Evolutionary conservation across 2,113 vertebrate species (phyloP).

Genomic region (Scomber scombrus): DNA sequence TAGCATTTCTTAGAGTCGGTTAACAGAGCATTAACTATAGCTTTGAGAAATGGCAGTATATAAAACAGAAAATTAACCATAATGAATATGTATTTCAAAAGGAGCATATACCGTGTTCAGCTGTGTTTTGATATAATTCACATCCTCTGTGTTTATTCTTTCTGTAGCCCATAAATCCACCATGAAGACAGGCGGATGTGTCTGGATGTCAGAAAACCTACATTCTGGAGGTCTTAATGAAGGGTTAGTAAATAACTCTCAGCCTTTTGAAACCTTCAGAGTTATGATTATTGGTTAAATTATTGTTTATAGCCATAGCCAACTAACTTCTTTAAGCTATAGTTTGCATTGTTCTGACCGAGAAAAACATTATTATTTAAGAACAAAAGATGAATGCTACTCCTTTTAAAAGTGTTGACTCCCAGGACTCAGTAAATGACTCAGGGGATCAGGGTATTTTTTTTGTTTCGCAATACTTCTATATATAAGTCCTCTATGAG

Average conservation of each 20-base stretch:
- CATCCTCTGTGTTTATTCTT: slow-evolving; percentile 60
- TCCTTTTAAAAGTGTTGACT: slow-evolving; percentile 10
- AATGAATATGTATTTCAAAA: not conserved
- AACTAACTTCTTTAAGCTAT: slow-evolving; percentile 26
- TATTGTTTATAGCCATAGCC: not conserved
- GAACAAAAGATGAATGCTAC: slow-evolving; percentile 17
- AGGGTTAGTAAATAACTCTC: slow-evolving; percentile 87
- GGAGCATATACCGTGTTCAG: slow-evolving; percentile 12
- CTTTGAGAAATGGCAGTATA: not conserved
- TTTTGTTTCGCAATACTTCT: not conserved
- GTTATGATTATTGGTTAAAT: slow-evolving; percentile 46
- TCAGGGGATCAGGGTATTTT: not conserved
- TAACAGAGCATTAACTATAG: not conserved
- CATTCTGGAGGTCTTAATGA: slow-evolving; percentile 92
- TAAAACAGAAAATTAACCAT: not conserved
- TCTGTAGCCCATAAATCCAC: slow-evolving; percentile 89
- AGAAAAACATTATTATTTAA: slow-evolving; percentile 56
- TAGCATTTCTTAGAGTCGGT: no score
- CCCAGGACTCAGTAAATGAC: not conserved
- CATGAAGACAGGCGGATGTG: slow-evolving; percentile 88
- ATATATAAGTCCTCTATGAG: not conserved
- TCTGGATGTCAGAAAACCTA: slow-evolving; percentile 88
- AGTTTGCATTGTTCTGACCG: not conserved
- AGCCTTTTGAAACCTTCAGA: slow-evolving; percentile 28
- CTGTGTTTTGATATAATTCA: slow-evolving; percentile 9